Conservation (phyloP, 2,113 vertebrate species). For the Eira barbara region DNA sequence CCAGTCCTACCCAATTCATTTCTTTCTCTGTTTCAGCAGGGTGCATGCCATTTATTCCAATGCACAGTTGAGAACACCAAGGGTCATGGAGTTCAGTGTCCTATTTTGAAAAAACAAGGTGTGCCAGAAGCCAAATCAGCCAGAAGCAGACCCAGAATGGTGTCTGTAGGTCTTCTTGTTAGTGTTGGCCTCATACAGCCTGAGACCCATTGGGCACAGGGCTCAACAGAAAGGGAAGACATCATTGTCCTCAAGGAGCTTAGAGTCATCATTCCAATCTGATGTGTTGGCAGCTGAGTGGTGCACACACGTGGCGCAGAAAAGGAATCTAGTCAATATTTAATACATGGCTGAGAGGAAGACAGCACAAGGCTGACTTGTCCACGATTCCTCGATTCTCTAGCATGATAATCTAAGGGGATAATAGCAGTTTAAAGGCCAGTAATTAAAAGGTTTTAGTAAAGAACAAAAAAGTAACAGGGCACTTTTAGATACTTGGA, state of each 20-base stretch:
- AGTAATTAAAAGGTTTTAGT: neutral
- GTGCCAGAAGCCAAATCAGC: neutral
- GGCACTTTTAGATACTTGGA: neutral
- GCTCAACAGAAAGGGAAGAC: neutral
- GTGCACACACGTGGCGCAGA: neutral
- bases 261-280: neutral
- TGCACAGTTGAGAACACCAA: neutral
- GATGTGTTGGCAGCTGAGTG: neutral
- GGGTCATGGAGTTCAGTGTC: neutral
- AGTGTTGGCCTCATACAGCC: neutral
- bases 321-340: neutral
- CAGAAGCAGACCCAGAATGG: neutral
- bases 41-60: too few relatives aligned
- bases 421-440: neutral
- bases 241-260: neutral
- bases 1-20: rapidly evolving
- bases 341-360: neutral
- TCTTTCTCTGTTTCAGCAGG: neutral
- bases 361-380: neutral
- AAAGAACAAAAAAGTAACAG: neutral
- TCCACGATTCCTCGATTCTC: neutral
- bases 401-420: neutral
- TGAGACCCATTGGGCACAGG: rapidly evolving
- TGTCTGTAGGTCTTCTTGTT: neutral
- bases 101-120: neutral